phyloP scores from a whole-genome alignment of 2,888 invertebrate species.

The Baronia brevicornis region DNA sequence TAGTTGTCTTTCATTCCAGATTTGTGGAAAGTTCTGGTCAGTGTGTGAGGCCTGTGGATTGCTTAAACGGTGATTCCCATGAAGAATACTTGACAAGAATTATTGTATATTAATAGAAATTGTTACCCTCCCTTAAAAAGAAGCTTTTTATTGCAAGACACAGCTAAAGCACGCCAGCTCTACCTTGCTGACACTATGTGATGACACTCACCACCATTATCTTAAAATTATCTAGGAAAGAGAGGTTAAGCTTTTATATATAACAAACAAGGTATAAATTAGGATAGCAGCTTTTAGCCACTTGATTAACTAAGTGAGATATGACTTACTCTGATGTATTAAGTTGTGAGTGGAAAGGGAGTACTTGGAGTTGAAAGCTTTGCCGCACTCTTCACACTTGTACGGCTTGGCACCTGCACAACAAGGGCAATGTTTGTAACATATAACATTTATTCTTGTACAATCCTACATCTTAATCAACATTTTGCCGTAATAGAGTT shows the following conservation, averaged over 20 bases:
- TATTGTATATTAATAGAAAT: slow-evolving; percentile 20
- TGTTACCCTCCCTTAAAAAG: not conserved
- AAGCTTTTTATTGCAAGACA: not conserved
- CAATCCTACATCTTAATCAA: too few relatives aligned
- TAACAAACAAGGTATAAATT: slow-evolving; percentile 4
- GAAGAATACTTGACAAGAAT: slow-evolving; percentile 34
- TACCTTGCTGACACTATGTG: too few relatives aligned
- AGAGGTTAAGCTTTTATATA: too few relatives aligned
- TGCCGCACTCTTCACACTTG: slow-evolving; percentile 35
- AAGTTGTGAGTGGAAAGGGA: slow-evolving; percentile 27
- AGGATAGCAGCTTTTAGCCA: too few relatives aligned
- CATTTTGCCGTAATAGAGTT: too few relatives aligned
- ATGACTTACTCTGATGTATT: slow-evolving; percentile 39
- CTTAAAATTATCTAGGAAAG: too few relatives aligned
- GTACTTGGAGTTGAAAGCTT: slow-evolving; percentile 31
- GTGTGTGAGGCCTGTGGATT: slow-evolving; percentile 38
- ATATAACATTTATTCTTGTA: too few relatives aligned
- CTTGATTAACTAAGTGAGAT: too few relatives aligned
- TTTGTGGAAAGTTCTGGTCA: slow-evolving; percentile 37
- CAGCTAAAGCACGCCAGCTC: not conserved
- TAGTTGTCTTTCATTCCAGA: slow-evolving; percentile 26
- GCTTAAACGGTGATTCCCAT: slow-evolving; percentile 21
- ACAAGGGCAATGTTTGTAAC: too few relatives aligned
- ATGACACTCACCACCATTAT: too few relatives aligned
- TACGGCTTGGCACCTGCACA: slow-evolving; percentile 39